These are phyloP conservation scores for Gambusia holbrooki DNA, from an alignment of 2,113 vertebrate species.

Conservation along the genomic window DNA sequence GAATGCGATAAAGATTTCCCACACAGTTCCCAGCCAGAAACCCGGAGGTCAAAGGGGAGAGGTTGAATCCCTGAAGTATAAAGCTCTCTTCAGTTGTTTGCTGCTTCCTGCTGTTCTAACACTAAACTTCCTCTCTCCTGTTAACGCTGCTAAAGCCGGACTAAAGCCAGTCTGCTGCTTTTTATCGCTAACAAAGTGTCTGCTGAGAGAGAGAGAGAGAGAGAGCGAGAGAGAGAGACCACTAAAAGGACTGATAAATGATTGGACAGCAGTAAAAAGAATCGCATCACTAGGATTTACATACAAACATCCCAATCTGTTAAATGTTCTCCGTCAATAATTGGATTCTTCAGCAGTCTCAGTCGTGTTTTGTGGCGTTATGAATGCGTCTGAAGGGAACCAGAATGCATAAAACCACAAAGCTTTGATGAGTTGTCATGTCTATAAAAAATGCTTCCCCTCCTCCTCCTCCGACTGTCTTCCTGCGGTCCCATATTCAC, in stretches of 20 bases:
- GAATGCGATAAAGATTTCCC: conserved; percentile 51
- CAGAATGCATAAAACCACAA: conserved; percentile 43
- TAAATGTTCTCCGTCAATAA: neutral
- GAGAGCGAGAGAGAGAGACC: too few relatives aligned
- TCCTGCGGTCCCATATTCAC: conserved; percentile 3
- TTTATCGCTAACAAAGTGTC: neutral
- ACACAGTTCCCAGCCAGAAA: conserved; percentile 38
- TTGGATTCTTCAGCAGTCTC: conserved; percentile 9
- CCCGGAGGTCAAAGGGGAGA: conserved; percentile 39
- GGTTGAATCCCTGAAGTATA: conserved; percentile 42
- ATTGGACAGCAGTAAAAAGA: neutral
- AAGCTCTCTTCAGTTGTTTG: conserved; percentile 44
- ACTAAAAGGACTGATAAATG: neutral
- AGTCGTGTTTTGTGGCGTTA: conserved; percentile 6
- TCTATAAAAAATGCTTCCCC: conserved; percentile 31
- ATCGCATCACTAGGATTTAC: neutral
- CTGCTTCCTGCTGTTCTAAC: conserved; percentile 43
- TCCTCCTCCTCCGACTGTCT: neutral
- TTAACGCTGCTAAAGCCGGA: conserved; percentile 32
- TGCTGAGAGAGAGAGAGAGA: neutral
- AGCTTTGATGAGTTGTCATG: conserved; percentile 38
- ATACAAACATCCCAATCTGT: too few relatives aligned
- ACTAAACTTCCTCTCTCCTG: conserved; percentile 58
- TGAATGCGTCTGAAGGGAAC: conserved; percentile 58
- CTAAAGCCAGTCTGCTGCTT: conserved; percentile 1